Evolutionary conservation across 2,113 vertebrate genomes (phyloP), one percentile per base, ranked within the genome.

Genomic region (Anguilla japonica): DNA sequence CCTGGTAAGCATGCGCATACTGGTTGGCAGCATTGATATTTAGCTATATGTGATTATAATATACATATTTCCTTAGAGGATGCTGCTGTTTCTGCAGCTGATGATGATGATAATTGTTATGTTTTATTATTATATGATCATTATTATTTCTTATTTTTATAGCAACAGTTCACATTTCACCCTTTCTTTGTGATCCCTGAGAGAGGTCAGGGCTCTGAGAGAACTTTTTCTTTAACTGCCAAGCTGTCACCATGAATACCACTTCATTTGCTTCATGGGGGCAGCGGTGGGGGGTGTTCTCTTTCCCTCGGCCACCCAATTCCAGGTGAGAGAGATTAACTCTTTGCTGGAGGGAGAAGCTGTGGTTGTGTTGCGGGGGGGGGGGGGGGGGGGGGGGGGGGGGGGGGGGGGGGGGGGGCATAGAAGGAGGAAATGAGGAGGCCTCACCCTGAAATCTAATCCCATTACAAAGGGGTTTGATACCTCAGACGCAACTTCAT

Each of bases 271-370:
- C 9, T 8, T 75, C 43, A 46, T 75, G 71, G n/a, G 60, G 60
- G 8, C 22, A 5, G 60, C 20, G 60, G 63, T 22, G 7, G 63
- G 63, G 63, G 63, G 63, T 20, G 22, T 13, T 67, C 60, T 22
- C 8, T 75, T 75, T 34, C 71, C 0, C 71, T 75, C n/a, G 34
- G 11, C 11, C 71, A 22, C 20, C 40, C 13, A 39, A 88, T 92
- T 92, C 90, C 94, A 94, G 93, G 94, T 94, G 91, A 91, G 90
- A 78, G 89, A 94, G 92, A 95, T 95, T 94, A 94, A 92, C 90
- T 94, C 93, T 94, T 91, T 84, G 87, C 2, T 91, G 92, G 93
- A 91, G 89, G 90, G 84, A 91, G 95, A 93, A 88, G 92, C 95
- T 94, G 92, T 79, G 67, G 86, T 83, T 87, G 83, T 85, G 53